These are phyloP conservation scores for Hermodice carunculata DNA, from an alignment of 2,888 invertebrate species.

Conservation along the genomic window DNA sequence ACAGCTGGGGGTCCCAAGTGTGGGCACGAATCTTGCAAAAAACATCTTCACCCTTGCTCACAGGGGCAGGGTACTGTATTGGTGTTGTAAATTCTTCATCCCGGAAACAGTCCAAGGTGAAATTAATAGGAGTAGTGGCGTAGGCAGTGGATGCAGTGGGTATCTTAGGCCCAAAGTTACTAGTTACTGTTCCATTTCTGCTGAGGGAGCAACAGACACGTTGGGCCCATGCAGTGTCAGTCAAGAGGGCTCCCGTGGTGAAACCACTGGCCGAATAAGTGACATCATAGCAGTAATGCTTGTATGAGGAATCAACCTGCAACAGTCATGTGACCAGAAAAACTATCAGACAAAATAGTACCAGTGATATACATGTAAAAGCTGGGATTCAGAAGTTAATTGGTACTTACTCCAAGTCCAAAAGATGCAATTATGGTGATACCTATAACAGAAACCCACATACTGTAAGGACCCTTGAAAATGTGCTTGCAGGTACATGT, in stretches of 20 bases:
- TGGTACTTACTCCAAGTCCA: too few relatives aligned
- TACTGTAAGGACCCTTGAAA: too few relatives aligned
- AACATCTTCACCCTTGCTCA: slow-evolving; percentile 13
- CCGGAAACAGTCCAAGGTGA: slow-evolving; percentile 10
- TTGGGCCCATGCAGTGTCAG: slow-evolving; percentile 2
- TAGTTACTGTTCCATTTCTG: slow-evolving; percentile 14
- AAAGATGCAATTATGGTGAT: too few relatives aligned
- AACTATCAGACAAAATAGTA: too few relatives aligned
- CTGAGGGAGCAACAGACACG: slow-evolving; percentile 8
- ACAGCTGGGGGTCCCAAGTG: slow-evolving; percentile 31
- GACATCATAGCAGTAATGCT: slow-evolving; percentile 13
- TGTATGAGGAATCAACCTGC: slow-evolving; percentile 5
- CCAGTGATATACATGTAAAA: too few relatives aligned
- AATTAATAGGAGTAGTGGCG: not conserved
- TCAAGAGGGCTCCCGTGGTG: slow-evolving; percentile 2
- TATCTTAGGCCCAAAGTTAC: not conserved
- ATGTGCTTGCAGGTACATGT: too few relatives aligned
- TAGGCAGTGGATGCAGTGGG: not conserved
- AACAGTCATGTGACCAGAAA: too few relatives aligned
- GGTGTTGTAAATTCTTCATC: slow-evolving; percentile 6
- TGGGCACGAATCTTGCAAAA: slow-evolving; percentile 26
- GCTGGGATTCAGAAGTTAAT: too few relatives aligned
- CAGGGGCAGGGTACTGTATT: not conserved
- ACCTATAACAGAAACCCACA: too few relatives aligned
- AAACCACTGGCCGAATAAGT: slow-evolving; percentile 5